phyloP scores from a whole-genome alignment of 30 jellyfish, hydroid and myxozoan species.

The Cassiopea andromeda region DNA sequence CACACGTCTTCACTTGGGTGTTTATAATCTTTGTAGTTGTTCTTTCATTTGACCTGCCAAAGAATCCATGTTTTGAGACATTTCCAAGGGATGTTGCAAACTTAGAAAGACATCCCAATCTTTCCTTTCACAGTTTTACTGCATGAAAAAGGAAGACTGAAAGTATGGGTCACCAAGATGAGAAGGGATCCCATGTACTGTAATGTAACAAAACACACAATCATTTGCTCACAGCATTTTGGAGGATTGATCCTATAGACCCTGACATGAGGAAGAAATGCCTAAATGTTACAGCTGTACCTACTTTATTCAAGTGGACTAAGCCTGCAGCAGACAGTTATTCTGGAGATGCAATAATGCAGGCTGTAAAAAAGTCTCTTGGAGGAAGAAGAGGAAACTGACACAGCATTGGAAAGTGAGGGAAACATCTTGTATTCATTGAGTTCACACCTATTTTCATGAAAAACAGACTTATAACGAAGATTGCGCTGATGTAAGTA shows the following conservation, averaged over 20 bases:
- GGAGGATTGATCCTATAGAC: constrained; percentile 5
- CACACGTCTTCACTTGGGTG: too few relatives aligned
- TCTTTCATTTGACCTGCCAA: too few relatives aligned
- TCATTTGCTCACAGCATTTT: background rate
- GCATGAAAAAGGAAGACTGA: background rate
- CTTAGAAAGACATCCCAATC: too few relatives aligned
- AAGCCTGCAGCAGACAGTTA: background rate
- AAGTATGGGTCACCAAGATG: constrained; percentile 1
- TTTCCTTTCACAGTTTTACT: background rate
- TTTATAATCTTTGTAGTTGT: too few relatives aligned
- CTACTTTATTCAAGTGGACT: constrained; percentile 8
- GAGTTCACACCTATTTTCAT: background rate
- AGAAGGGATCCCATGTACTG: constrained; percentile 4
- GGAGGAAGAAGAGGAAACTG: constrained; percentile 1
- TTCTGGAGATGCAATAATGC: constrained; percentile 5
- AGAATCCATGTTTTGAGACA: too few relatives aligned
- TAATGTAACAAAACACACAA: constrained; percentile 2
- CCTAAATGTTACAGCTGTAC: constrained; percentile 12
- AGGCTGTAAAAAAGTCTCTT: constrained; percentile 4
- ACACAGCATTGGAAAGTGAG: constrained; percentile 8
- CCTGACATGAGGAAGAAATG: background rate
- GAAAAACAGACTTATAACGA: background rate
- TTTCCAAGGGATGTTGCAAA: too few relatives aligned
- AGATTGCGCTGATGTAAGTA: background rate
- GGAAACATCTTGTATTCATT: background rate